phyloP scores from a whole-genome alignment of 2,113 vertebrate species.

The Cyanoramphus novaezelandiae region DNA sequence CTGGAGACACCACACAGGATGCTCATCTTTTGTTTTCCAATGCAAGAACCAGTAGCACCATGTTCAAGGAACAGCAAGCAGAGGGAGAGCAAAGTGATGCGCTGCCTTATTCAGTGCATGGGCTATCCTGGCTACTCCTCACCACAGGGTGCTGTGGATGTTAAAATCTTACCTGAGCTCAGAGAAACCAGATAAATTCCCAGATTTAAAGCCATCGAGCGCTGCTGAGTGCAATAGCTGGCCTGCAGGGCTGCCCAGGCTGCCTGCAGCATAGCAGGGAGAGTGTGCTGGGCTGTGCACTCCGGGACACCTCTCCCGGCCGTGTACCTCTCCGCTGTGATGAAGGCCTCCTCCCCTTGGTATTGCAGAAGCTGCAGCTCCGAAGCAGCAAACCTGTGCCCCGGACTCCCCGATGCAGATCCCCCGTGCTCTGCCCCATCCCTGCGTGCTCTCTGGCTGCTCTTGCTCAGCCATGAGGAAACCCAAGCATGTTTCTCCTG shows the following conservation, averaged over 20 bases:
- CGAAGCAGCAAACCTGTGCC: not conserved
- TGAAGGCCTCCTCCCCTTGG: not conserved
- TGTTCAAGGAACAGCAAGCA: rapidly evolving
- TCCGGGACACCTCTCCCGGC: not conserved
- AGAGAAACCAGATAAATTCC: not conserved
- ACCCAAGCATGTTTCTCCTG: not conserved
- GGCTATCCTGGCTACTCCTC: not conserved
- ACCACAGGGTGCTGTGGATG: not conserved
- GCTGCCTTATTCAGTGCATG: rapidly evolving
- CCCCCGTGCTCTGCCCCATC: not conserved
- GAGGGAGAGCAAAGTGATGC: not conserved
- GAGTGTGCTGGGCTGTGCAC: not conserved
- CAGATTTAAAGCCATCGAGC: not conserved
- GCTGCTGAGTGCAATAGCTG: not conserved
- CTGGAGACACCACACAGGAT: not conserved
- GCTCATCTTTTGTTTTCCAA: not conserved
- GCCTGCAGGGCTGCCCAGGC: not conserved
- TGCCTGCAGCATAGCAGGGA: not conserved
- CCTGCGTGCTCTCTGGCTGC: rapidly evolving
- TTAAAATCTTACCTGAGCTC: not conserved
- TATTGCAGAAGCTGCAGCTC: not conserved
- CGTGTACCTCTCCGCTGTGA: rapidly evolving
- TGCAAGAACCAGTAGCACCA: not conserved
- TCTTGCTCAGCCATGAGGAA: not conserved
- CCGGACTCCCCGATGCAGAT: not conserved